These are phyloP conservation scores for Sebastes schlegelii DNA, from an alignment of 2,113 vertebrate genomes.

Conservation along the genomic window DNA sequence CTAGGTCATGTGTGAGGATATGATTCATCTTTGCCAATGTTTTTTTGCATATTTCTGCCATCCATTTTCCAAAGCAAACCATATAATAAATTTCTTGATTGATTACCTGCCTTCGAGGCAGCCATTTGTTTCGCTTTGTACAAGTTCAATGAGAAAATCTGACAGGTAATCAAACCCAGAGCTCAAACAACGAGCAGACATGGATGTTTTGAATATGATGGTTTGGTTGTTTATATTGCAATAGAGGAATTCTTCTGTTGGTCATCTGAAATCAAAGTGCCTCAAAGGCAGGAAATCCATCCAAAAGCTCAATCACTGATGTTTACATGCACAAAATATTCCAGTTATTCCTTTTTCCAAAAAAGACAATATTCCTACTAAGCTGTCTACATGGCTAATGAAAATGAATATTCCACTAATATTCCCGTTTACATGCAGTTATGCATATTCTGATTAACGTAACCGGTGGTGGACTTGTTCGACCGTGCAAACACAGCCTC, in stretches of 20 bases:
- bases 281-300: constrained; percentile 17
- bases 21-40: neutral
- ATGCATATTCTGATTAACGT: too few species aligned
- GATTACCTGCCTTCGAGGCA: constrained; percentile 4
- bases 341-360: too few species aligned
- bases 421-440: too few species aligned
- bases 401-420: too few species aligned
- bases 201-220: constrained; percentile 7
- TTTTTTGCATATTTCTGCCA: neutral
- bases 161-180: constrained; percentile 26
- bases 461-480: too few species aligned
- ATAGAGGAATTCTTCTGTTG: neutral
- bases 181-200: constrained; percentile 28
- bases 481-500: too few species aligned
- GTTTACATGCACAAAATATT: too few species aligned
- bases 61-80: neutral
- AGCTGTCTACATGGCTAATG: too few species aligned
- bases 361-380: too few species aligned
- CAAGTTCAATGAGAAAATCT: constrained; percentile 11
- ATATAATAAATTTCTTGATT: neutral
- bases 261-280: constrained; percentile 14
- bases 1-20: neutral
- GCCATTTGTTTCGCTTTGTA: neutral
- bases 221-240: constrained; percentile 9
- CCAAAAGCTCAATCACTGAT: neutral